phyloP scores from a whole-genome alignment of 2,888 invertebrate genomes.

The Heptascelio sp. region DNA sequence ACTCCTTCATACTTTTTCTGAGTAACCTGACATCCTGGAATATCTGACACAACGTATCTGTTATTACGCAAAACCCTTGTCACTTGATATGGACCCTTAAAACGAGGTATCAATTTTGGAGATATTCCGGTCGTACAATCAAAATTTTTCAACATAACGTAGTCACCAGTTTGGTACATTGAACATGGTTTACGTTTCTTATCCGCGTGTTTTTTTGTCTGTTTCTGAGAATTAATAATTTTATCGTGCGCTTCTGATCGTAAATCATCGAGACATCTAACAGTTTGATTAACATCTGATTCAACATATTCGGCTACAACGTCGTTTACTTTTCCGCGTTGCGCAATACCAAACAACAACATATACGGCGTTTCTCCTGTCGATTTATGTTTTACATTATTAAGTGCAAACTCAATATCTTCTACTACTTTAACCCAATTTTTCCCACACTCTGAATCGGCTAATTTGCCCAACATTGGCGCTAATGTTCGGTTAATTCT shows the following conservation, averaged over 20 bases:
- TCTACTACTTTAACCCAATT: constrained; percentile 52
- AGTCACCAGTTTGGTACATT: constrained; percentile 52
- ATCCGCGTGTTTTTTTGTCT: constrained; percentile 7
- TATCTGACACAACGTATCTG: constrained; percentile 67
- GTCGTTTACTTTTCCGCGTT: neutral
- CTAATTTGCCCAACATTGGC: constrained; percentile 61
- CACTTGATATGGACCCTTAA: constrained; percentile 70
- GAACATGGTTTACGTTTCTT: constrained; percentile 27
- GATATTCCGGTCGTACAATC: constrained; percentile 55
- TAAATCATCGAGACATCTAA: neutral
- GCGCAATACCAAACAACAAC: neutral
- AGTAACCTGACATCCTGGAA: constrained; percentile 60
- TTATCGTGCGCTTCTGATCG: neutral
- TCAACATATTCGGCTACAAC: neutral
- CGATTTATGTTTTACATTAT: neutral
- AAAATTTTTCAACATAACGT: constrained; percentile 47
- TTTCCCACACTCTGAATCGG: constrained; percentile 32
- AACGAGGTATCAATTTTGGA: constrained; percentile 66
- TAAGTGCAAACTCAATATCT: neutral
- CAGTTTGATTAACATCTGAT: neutral
- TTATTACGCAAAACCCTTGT: constrained; percentile 64
- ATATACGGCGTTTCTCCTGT: neutral
- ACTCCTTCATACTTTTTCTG: constrained; percentile 62
- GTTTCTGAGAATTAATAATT: neutral
- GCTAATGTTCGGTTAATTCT: constrained; percentile 62